Percentiles rank a stretch among this genome's conserved stretches.
Conservation (phyloP, 2,888 invertebrate species). For the Nycteola revayana region DNA sequence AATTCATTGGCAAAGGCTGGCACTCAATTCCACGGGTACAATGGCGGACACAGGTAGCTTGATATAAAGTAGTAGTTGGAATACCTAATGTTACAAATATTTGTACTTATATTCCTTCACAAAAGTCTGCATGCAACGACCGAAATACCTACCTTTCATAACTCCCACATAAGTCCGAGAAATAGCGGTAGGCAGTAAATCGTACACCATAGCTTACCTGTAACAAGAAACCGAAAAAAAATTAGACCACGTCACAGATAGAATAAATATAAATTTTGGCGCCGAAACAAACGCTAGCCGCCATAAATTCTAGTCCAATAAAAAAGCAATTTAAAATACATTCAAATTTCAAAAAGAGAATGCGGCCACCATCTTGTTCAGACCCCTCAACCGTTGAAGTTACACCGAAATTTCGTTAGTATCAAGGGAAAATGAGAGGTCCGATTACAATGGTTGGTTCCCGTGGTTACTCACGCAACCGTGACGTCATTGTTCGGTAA, state of each 20-base stretch:
- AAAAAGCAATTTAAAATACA: slow-evolving; percentile 77
- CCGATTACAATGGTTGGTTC: slow-evolving; percentile 35
- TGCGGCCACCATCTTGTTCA: slow-evolving; percentile 38
- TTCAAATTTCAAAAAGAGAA: slow-evolving; percentile 68
- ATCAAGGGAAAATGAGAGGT: slow-evolving; percentile 35
- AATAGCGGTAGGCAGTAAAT: slow-evolving; percentile 18
- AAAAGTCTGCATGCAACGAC: no score
- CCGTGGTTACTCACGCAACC: slow-evolving; percentile 53
- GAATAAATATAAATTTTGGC: slow-evolving; percentile 54
- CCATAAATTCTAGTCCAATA: slow-evolving; percentile 76
- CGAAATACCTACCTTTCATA: slow-evolving; percentile 27
- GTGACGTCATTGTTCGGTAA: slow-evolving; percentile 76
- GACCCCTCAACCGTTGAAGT: slow-evolving; percentile 31
- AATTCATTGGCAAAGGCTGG: no score
- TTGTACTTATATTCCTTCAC: no score
- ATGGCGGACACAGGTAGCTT: no score
- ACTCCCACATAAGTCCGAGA: slow-evolving; percentile 12
- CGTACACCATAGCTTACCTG: slow-evolving; percentile 27
- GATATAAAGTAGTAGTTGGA: no score
- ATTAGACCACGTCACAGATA: slow-evolving; percentile 43
- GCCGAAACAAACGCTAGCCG: slow-evolving; percentile 59
- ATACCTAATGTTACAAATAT: no score
- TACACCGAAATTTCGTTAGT: slow-evolving; percentile 27
- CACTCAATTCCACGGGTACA: no score
- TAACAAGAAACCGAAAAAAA: slow-evolving; percentile 34